Percentiles rank a stretch among this genome's conserved stretches.
These are phyloP conservation scores for Anolis carolinensis DNA, from an alignment of 2,113 vertebrate genomes.

Conservation along the genomic window DNA sequence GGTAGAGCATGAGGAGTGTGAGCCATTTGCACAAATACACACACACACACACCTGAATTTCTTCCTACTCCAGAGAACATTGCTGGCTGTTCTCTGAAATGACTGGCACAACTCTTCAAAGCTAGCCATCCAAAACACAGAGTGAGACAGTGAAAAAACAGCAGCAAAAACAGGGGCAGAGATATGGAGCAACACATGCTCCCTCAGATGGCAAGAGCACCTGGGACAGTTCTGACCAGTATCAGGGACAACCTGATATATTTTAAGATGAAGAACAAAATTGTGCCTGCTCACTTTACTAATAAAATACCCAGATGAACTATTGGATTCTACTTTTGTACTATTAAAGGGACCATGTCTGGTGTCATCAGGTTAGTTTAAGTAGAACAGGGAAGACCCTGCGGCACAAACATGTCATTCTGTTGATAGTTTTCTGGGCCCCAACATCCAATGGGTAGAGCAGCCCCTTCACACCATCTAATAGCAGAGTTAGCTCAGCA, in stretches of 20 bases:
- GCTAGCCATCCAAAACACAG: too few species aligned
- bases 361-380: not conserved
- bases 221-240: too few species aligned
- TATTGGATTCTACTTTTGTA: not conserved
- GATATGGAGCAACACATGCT: too few species aligned
- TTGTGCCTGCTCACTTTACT: not conserved
- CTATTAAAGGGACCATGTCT: not conserved
- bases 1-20: too few species aligned
- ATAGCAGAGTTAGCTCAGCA: not conserved
- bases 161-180: too few species aligned
- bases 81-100: too few species aligned
- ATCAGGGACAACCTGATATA: not conserved
- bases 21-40: too few species aligned
- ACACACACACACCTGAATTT: too few species aligned
- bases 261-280: not conserved
- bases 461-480: not conserved
- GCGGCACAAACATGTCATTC: not conserved
- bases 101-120: too few species aligned
- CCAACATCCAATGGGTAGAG: not conserved
- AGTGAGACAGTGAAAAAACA: too few species aligned
- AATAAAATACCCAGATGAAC: not conserved
- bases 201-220: too few species aligned
- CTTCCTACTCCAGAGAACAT: too few species aligned
- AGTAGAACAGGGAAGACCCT: not conserved
- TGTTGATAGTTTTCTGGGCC: not conserved